phyloP scores from a whole-genome alignment of 2,797 vertebrate genomes.

The Sphenopsis melanotis region DNA sequence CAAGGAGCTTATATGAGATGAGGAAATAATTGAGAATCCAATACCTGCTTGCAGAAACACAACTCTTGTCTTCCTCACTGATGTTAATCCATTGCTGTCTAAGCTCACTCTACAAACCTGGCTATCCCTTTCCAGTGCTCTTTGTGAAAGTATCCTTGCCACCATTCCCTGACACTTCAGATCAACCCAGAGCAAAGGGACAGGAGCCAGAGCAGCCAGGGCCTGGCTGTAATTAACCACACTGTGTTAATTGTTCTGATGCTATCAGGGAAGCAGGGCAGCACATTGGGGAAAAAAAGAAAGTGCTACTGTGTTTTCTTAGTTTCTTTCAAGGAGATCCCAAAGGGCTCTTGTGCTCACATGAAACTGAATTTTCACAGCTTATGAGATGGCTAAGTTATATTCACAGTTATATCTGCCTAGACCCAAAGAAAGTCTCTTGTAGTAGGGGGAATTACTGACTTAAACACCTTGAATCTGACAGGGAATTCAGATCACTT shows the following conservation, averaged over 20 bases:
- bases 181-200: background rate
- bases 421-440: background rate
- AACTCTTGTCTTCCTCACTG: background rate
- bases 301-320: background rate
- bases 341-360: background rate
- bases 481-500: background rate
- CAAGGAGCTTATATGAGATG: background rate
- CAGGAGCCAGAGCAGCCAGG: background rate
- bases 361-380: background rate
- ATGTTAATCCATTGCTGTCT: background rate
- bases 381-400: background rate
- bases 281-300: rapidly evolving
- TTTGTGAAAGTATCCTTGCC: background rate
- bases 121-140: background rate
- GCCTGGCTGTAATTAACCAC: slow-evolving; percentile 13
- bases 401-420: background rate
- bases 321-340: background rate
- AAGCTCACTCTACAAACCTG: background rate
- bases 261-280: background rate
- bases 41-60: background rate
- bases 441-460: background rate
- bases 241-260: slow-evolving; percentile 9
- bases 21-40: background rate
- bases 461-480: background rate
- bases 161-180: background rate